Base-by-base conservation (phyloP, 2,113 vertebrate species). In the Hypanus sabinus region DNA sequence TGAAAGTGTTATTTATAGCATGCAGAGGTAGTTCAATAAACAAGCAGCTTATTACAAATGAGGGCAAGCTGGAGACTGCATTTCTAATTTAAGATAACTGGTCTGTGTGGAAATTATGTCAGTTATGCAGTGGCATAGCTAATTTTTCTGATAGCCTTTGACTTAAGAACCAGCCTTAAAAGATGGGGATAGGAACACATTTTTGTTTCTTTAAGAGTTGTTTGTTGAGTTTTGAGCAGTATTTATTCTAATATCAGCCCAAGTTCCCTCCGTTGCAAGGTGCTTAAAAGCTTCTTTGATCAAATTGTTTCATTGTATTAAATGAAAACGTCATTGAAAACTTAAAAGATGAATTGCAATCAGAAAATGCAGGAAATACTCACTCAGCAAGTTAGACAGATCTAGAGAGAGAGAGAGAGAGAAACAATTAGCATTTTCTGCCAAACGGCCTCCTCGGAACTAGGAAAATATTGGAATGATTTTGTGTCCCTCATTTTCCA, bases 81-180 rank as follows among this genome's bases (percentile, higher is more conserved):
- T 33, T 90, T 90, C 85, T 90, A 90, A 90, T 90, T 90, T 68
- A 90, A 90, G 85, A 33, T 33, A 90, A n/a, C 60, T 90, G 85
- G 30, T 33, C 30, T 62, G 60, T 65, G 60, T 33, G 85, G 85
- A 90, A 90, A 90, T 90, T 90, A 83, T 83, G 80, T 55, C 62
- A 90, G 85, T n/a, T 88, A 65, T 62, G 85, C 57, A 88, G 11
- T 65, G 1, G 16, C 60, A 8, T 33, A 18, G 85, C n/a, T 68
- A 7, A 65, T 90, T 33, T 65, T 90, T 68, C 60, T 65, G 60
- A 65, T 90, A 62, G 14, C 57, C 60, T 18, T 68, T 68, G 60
- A n/a, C 85, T 33, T 18, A 1, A 85, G 30, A 14, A 1, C 60
- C 30, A 65, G 9, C 83, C 55, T 87, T 5, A 24, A 12, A n/a